Evolutionary conservation across 2,888 invertebrate species (phyloP).

Genomic region (Eupithecia subumbrata): DNA sequence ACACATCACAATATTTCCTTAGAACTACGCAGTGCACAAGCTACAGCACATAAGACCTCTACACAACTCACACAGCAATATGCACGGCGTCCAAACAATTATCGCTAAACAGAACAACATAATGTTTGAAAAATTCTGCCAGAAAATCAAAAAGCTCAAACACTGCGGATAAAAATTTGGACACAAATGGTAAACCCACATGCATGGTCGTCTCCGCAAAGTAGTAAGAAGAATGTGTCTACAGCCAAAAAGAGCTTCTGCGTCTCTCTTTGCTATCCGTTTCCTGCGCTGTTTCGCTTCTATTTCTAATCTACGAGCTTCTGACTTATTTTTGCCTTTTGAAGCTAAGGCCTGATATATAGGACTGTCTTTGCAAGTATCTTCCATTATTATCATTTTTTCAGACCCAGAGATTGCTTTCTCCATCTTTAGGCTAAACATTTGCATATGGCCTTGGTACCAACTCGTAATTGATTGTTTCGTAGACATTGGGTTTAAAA

Average conservation of each 20-base stretch:
- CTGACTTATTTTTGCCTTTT: background rate
- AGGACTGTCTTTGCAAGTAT: background rate
- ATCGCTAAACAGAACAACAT: constrained; percentile 13
- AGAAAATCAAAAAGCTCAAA: constrained; percentile 4
- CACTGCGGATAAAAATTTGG: constrained; percentile 7
- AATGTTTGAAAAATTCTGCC: constrained; percentile 4
- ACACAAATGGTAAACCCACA: constrained; percentile 7
- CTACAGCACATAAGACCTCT: constrained; percentile 9
- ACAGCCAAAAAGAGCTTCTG: background rate
- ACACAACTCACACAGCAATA: constrained; percentile 3
- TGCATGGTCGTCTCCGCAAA: constrained; percentile 1
- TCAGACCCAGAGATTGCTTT: background rate
- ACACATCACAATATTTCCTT: background rate
- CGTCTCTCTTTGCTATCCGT: background rate
- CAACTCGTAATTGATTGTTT: background rate
- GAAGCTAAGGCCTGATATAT: background rate
- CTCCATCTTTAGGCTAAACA: background rate
- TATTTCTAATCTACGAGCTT: background rate
- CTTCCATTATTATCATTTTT: constrained; percentile 3
- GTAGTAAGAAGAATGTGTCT: background rate
- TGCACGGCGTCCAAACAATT: constrained; percentile 10
- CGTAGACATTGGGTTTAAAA: background rate
- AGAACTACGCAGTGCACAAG: constrained; percentile 12
- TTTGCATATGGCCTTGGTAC: background rate
- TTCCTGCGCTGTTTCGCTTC: background rate